phyloP scores from a whole-genome alignment of 1,140 invertebrate species.

The Hyles vespertilio region DNA sequence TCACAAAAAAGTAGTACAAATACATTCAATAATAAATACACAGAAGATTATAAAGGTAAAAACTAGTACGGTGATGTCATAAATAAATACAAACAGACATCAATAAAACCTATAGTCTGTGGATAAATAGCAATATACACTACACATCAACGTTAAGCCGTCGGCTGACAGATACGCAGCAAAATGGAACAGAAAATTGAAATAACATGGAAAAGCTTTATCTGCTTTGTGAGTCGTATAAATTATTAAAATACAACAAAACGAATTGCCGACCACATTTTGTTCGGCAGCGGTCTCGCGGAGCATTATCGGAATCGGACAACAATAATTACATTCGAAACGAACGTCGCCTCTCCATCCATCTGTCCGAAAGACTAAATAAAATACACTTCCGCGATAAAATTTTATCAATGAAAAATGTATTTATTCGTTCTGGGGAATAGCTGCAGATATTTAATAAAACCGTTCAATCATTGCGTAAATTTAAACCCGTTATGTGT shows the following conservation, averaged over 20 bases:
- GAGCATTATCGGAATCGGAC: slow-evolving; percentile 70
- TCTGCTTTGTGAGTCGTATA: slow-evolving; percentile 52
- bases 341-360: slow-evolving; percentile 58
- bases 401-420: slow-evolving; percentile 55
- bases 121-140: too few species aligned
- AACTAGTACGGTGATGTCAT: too few species aligned
- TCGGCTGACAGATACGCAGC: slow-evolving; percentile 20
- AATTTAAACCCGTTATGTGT: too few species aligned
- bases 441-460: slow-evolving; percentile 34
- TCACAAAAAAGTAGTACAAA: too few species aligned
- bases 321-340: slow-evolving; percentile 71
- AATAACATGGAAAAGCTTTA: slow-evolving; percentile 56
- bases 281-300: slow-evolving; percentile 54
- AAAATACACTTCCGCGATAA: slow-evolving; percentile 57
- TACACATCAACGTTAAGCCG: too few species aligned
- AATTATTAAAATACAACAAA: slow-evolving; percentile 71
- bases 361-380: slow-evolving; percentile 60
- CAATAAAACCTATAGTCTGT: too few species aligned
- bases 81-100: too few species aligned
- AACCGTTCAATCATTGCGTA: slow-evolving; percentile 11
- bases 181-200: slow-evolving; percentile 34
- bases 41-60: too few species aligned
- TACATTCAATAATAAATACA: too few species aligned
- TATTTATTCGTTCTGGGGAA: slow-evolving; percentile 39
- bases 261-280: slow-evolving; percentile 62